Base-by-base conservation (phyloP, 35 echinoderm and acorn worm genomes). In the Strongylocentrotus purpuratus region DNA sequence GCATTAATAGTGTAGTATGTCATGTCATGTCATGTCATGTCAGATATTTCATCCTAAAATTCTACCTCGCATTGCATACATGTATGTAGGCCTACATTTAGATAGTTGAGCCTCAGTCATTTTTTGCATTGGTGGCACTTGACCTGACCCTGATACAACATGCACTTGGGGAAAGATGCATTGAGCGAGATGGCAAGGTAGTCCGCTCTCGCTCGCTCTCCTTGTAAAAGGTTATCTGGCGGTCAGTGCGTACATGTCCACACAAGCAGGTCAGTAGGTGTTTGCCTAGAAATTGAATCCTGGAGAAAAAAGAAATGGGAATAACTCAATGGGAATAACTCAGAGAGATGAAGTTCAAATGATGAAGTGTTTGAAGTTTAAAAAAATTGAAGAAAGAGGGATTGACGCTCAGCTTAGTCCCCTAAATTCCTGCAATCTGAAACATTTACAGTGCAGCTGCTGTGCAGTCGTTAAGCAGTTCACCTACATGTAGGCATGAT, bases 231-330 rank as follows among this genome's bases (percentile, higher is more conserved):
- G 65, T 78, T 18, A 78, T 78, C 25, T 78, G 65, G 65, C 65
- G 65, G 65, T n/a, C 65, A 78, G 65, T 78, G 65, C 65, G n/a
- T 78, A 78, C 65, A 78, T 78, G 65, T 22, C 65, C 18, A 78
- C 65, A 78, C 65, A 78, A 78, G 65, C 65, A n/a, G 65, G 65
- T 78, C 65, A 78, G 65, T 78, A 7, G 65, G 65, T 78, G 65
- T 78, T 78, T 78, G 65, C 65, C 65, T 78, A 78, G 65, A 78
- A 78, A 78, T 78, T 22, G 65, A 78, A 78, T 78, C 65, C 65
- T 28, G 20, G 22, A 78, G 65, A 78, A 78, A 22, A 78, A 78
- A 28, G 65, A 78, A 78, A 78, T 78, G 28, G 65, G 65, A 78
- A 78, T 70, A 70, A 70, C 61, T 70, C 61, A 70, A 10, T 50